Conservation (phyloP, 1,140 invertebrate species). For the Globodera ellingtonae region DNA sequence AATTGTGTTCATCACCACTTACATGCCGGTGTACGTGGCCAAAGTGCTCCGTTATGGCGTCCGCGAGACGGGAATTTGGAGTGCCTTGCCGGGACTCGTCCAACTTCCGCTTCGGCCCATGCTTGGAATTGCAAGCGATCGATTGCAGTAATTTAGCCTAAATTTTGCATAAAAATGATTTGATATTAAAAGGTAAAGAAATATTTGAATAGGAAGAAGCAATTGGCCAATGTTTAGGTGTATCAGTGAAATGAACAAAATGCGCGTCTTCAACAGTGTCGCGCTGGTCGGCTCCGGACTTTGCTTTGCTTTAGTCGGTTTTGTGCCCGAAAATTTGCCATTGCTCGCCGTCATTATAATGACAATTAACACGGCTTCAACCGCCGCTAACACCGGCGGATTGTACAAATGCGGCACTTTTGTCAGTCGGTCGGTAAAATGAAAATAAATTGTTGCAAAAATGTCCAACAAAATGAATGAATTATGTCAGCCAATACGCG, state of each 20-base stretch:
- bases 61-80: conserved; percentile 32
- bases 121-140: conserved; percentile 3
- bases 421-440: conserved; percentile 38
- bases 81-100: conserved; percentile 16
- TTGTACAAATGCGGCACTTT: conserved; percentile 58
- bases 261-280: conserved; percentile 54
- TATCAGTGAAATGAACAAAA: conserved; percentile 45
- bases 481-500: conserved; percentile 32
- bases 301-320: conserved; percentile 47
- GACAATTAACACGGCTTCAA: conserved; percentile 48
- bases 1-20: conserved; percentile 46
- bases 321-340: conserved; percentile 45
- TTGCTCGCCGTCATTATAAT: conserved; percentile 40
- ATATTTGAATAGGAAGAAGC: not conserved
- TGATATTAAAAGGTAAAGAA: not conserved
- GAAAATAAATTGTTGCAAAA: not conserved
- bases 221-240: conserved; percentile 30
- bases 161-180: not conserved
- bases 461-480: not conserved
- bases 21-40: conserved; percentile 44
- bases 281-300: conserved; percentile 52
- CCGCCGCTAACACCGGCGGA: conserved; percentile 52
- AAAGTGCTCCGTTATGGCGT: conserved; percentile 46
- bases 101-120: conserved; percentile 14
- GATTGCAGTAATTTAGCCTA: not conserved